Percentiles rank a stretch among this genome's conserved stretches.
phyloP scores from a whole-genome alignment of 1,140 invertebrate species.

The Calephelis nemesis region DNA sequence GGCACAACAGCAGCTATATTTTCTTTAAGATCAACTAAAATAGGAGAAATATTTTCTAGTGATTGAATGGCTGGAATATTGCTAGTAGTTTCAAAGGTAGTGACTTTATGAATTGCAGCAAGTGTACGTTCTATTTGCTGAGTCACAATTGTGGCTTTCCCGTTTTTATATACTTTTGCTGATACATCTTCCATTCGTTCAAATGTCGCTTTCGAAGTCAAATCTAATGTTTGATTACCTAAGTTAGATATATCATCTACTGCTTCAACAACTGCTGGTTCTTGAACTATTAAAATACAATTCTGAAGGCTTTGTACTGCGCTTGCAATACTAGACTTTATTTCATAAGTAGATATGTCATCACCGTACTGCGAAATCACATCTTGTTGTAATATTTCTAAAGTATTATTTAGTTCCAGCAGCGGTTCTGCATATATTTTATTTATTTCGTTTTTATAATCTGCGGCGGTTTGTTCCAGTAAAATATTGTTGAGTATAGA shows the following conservation, averaged over 20 bases:
- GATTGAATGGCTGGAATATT: constrained; percentile 40
- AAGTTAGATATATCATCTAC: constrained; percentile 76
- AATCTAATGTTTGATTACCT: constrained; percentile 71
- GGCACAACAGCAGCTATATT: constrained; percentile 43
- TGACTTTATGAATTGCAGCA: constrained; percentile 47
- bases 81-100: constrained; percentile 41
- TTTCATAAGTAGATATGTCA: constrained; percentile 41
- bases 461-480: constrained; percentile 57
- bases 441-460: constrained; percentile 64
- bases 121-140: constrained; percentile 58
- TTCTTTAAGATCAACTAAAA: constrained; percentile 58
- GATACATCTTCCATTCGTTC: constrained; percentile 49
- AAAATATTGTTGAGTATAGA: constrained; percentile 56
- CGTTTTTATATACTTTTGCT: constrained; percentile 30
- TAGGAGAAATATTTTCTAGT: constrained; percentile 51
- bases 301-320: constrained; percentile 78
- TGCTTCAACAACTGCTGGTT: constrained; percentile 63
- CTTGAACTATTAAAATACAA: constrained; percentile 77
- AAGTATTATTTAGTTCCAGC: constrained; percentile 72
- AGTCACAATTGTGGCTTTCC: constrained; percentile 44
- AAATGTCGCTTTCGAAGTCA: too few relatives aligned
- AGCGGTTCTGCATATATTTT: constrained; percentile 76
- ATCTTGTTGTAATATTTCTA: constrained; percentile 75
- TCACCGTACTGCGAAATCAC: constrained; percentile 64
- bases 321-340: constrained; percentile 65